These are phyloP conservation scores for Odontomyia ornata DNA, from an alignment of 2,888 invertebrate species.

Conservation along the genomic window DNA sequence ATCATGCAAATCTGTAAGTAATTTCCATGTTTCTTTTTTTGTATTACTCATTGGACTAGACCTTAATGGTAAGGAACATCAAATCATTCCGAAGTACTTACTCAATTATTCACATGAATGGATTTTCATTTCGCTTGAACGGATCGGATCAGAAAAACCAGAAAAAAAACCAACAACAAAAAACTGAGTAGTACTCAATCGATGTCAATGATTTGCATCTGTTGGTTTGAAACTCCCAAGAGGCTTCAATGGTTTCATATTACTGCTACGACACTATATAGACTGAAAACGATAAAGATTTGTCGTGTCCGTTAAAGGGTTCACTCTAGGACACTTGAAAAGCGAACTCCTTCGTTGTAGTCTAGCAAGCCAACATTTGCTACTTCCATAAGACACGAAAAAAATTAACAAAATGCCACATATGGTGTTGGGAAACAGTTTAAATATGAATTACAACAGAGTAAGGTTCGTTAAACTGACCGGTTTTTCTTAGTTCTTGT, in stretches of 20 bases:
- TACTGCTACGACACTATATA: neutral
- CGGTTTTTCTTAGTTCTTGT: neutral
- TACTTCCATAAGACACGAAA: neutral
- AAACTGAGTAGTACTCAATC: neutral
- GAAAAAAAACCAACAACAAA: neutral
- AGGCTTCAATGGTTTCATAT: neutral
- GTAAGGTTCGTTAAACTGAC: neutral
- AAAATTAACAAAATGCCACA: constrained; percentile 1
- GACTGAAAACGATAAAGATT: neutral
- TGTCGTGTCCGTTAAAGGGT: constrained; percentile 19
- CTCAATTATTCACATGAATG: constrained; percentile 26
- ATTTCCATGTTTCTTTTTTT: no score
- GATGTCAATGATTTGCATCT: constrained; percentile 32
- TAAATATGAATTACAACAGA: neutral
- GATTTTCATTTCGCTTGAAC: constrained; percentile 28
- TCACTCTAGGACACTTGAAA: neutral
- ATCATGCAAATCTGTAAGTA: neutral
- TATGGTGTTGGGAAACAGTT: constrained; percentile 19
- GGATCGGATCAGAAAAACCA: neutral
- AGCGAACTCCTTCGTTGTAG: neutral
- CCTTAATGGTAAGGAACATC: neutral
- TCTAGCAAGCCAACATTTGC: neutral
- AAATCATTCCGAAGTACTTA: constrained; percentile 15
- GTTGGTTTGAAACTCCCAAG: neutral
- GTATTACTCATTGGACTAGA: neutral